Conservation (phyloP, 2,888 invertebrate species). For the Stratiomys singularior region DNA sequence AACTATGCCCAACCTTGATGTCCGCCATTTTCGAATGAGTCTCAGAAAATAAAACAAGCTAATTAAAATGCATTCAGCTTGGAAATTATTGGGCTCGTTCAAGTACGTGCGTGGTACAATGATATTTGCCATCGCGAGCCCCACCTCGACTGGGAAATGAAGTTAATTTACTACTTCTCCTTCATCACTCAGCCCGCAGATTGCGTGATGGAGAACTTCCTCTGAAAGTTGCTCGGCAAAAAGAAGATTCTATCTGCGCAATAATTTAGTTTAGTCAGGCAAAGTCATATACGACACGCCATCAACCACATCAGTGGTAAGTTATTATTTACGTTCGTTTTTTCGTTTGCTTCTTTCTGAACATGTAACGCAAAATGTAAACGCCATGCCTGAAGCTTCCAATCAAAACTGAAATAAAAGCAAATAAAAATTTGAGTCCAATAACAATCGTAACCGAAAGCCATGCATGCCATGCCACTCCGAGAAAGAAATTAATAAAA, state of each 20-base stretch:
- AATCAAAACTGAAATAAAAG: background rate
- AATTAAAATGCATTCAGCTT: background rate
- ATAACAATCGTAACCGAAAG: too few species aligned
- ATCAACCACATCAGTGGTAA: too few species aligned
- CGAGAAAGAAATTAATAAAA: too few species aligned
- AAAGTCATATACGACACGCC: background rate
- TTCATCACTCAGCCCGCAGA: background rate
- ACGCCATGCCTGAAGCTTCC: conserved; percentile 7
- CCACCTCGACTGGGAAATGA: background rate
- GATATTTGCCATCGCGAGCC: background rate
- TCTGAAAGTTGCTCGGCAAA: background rate
- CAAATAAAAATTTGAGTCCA: background rate
- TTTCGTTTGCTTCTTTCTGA: background rate
- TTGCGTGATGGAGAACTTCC: conserved; percentile 33
- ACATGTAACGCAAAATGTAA: background rate
- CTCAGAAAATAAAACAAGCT: background rate
- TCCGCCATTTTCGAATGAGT: background rate
- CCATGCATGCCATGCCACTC: too few species aligned
- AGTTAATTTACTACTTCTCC: background rate
- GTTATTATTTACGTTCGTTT: too few species aligned
- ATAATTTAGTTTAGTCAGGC: conserved; percentile 35
- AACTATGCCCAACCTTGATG: background rate
- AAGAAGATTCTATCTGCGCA: conserved; percentile 28
- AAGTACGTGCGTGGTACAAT: background rate
- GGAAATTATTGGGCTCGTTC: background rate